A percentile compares a stretch with the other conserved stretches of the same genome.
Conservation (phyloP, 2,888 invertebrate species). For the Netelia inedita region DNA sequence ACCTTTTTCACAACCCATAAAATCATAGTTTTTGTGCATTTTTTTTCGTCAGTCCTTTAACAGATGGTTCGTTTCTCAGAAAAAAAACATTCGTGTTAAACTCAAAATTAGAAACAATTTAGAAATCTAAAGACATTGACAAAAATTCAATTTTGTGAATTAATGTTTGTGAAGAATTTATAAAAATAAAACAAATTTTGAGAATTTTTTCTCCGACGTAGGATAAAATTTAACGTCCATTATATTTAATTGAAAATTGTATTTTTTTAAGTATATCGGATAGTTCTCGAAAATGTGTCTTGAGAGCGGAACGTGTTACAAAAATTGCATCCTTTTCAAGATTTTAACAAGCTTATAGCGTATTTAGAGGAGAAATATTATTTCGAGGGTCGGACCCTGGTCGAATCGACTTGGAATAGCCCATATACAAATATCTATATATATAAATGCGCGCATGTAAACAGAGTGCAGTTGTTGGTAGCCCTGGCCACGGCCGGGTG, state of each 20-base stretch:
- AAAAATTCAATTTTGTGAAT: too few relatives aligned
- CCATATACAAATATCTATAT: not conserved
- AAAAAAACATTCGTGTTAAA: too few relatives aligned
- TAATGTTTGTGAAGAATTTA: not conserved
- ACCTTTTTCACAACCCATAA: too few relatives aligned
- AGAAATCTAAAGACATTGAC: too few relatives aligned
- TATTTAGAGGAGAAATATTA: not conserved
- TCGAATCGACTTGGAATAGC: not conserved
- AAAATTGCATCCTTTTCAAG: too few relatives aligned
- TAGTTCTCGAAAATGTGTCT: not conserved
- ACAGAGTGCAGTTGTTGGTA: constrained; percentile 81
- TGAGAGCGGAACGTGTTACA: too few relatives aligned
- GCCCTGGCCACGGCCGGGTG: constrained; percentile 81
- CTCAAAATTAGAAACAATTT: too few relatives aligned
- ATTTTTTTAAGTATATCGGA: not conserved
- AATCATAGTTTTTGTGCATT: too few relatives aligned
- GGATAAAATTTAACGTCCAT: not conserved
- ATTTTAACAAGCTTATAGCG: not conserved
- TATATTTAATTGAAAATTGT: too few relatives aligned
- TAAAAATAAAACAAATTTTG: not conserved
- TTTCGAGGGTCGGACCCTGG: too few relatives aligned
- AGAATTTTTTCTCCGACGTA: not conserved
- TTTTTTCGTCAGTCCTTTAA: too few relatives aligned
- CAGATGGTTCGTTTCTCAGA: too few relatives aligned
- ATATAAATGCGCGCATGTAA: constrained; percentile 76